Base-by-base conservation (phyloP, 2,113 vertebrate genomes). In the Apus apus region DNA sequence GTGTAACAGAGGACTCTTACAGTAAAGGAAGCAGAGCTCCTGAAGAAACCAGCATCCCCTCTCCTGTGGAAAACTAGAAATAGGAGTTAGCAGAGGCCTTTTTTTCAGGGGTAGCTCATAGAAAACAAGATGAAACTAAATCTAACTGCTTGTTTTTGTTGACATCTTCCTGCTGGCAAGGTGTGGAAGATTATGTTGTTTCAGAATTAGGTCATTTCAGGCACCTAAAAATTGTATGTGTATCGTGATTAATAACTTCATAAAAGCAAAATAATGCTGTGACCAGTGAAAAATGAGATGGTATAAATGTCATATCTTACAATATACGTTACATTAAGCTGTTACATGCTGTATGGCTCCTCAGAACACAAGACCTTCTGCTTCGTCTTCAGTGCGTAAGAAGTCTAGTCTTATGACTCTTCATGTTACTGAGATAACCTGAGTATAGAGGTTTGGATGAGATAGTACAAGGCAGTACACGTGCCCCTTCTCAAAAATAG, bases 401-500 rank as follows among this genome's bases (percentile, higher is more conserved):
- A 51, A 6, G 3, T 54, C 25, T 51, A 5, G 17, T 89, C 15
- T 32, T 74, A 58, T 38, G 23, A 22, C 27, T 45, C 18, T 46
- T 85, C 36, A 20, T n/a, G 4, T 27, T 40, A 26, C 25, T 51
- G 46, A 58, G 23, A 25, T 21, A 43, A 1, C 21, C n/a, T 72
- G 34, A 78, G 50, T 40, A 13, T 36, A 61, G 70, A 66, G 29
- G 53, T 72, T 30, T 61, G 40, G 36, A 8, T 46, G 58, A 27
- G 60, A 15, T 25, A 23, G 12, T 38, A n/a, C 2, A 1, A 13
- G 0, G 3, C 53, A 22, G 40, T 43, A 20, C 18, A 4, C 0
- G 0, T 66, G 9, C 51, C 71, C 11, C 7, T 67, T 87, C 58
- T 80, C 67, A 64, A 45, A 88, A 79, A 66, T 13, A 61, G 36